phyloP scores from a whole-genome alignment of 2,113 vertebrate genomes.

The Strix aluco region DNA sequence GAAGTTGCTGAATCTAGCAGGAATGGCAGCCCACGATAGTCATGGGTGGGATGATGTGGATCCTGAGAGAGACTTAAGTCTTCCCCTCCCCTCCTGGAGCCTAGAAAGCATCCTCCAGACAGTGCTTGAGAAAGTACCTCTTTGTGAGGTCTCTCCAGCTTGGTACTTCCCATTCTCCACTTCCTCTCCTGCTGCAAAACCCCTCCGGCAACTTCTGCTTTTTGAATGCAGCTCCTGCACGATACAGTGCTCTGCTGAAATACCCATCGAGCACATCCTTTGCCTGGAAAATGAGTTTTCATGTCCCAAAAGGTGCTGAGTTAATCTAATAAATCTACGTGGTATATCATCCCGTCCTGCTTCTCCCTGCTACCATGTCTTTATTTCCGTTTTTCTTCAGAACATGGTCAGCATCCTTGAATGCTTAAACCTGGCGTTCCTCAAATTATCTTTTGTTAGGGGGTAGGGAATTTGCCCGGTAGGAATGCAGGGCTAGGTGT shows the following conservation, averaged over 20 bases:
- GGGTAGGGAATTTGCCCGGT: background rate
- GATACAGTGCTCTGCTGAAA: fast-evolving
- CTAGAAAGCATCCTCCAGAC: background rate
- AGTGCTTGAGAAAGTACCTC: background rate
- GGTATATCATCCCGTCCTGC: background rate
- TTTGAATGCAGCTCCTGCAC: background rate
- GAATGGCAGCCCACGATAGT: background rate
- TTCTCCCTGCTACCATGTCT: background rate
- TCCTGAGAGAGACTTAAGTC: background rate
- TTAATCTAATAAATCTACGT: background rate
- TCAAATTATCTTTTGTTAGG: background rate
- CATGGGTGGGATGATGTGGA: fast-evolving
- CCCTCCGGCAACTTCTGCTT: background rate
- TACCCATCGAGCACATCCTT: background rate
- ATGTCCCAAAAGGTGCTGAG: background rate
- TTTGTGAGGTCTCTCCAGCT: background rate
- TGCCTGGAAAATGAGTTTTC: background rate
- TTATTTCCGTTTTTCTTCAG: background rate
- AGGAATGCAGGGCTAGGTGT: background rate
- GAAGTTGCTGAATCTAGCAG: background rate
- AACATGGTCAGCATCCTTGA: background rate
- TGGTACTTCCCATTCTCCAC: background rate
- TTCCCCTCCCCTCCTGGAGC: background rate
- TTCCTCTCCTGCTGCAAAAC: background rate
- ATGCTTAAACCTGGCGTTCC: background rate